Evolutionary conservation across 64 coral and sea anemone species (phyloP), one percentile per base, ranked within the genome.

Genomic region (Anthopleura sola): DNA sequence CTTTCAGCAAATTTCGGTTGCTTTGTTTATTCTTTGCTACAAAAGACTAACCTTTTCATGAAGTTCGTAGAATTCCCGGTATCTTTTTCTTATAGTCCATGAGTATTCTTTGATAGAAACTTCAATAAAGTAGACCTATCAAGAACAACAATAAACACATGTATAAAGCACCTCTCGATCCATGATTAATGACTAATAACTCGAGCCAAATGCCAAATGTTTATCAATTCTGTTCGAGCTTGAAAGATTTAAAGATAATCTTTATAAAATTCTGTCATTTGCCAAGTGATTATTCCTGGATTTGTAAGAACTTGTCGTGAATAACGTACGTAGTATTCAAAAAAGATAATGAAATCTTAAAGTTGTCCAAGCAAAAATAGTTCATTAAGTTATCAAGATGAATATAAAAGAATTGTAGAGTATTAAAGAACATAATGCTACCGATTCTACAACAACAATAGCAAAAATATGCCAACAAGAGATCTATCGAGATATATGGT

Each of bases 51-150:
- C 97, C 97, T 99, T 94, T 39, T 95, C 97, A 90, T 95, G 90
- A 37, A 99, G 82, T 24, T 92, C 92, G 40, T 85, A 78, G 60
- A 99, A 99, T 60, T 99, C 97, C 56, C 93, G 86, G 55, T 99
- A 99, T 50, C 97, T 84, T 87, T 88, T 94, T 28, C 79, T 81
- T 24, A 99, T 85, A 76, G 89, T 26, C 96, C 96, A 99, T 36
- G 92, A 99, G 37, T 99, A 99, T 75, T 99, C 96, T 28, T 83
- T 92, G 49, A 92, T 87, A 64, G 75, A 92, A 34, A 99, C 96
- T 33, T 99, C 90, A 56, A 99, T 92, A 56, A 89, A 92, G 79
- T 99, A 99, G 10, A 99, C 80, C 96, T 99, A 74, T 75, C 50
- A 36, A 75, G 48, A 48, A 66, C 6, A 39, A 84, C n/a, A 18